These are phyloP conservation scores for Platygyra sinensis DNA, from an alignment of 64 coral and sea anemone species.

Conservation along the genomic window DNA sequence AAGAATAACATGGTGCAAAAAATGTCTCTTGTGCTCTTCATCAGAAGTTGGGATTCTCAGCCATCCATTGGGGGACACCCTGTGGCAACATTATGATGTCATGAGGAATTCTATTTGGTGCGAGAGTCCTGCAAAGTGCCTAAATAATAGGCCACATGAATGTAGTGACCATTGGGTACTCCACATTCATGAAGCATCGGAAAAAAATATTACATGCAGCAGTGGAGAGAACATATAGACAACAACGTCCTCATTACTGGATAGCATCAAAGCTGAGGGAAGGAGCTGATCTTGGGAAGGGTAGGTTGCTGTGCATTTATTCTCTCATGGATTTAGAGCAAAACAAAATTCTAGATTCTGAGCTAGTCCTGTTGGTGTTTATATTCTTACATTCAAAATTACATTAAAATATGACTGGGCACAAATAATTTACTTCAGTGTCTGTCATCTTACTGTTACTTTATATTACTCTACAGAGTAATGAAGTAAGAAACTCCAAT, in stretches of 20 bases:
- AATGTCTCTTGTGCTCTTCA: conserved; percentile 44
- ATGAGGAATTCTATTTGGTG: conserved; percentile 44
- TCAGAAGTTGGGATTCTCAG: conserved; percentile 32
- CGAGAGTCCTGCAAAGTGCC: conserved; percentile 25
- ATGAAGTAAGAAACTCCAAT: too few species aligned
- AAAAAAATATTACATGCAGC: conserved; percentile 26
- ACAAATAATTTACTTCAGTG: too few species aligned
- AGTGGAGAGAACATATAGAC: too few species aligned
- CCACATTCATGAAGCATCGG: too few species aligned
- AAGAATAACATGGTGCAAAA: background rate
- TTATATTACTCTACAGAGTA: too few species aligned
- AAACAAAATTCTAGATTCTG: too few species aligned
- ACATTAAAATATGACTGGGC: too few species aligned
- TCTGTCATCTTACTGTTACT: too few species aligned
- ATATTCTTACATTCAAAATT: too few species aligned
- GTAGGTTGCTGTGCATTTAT: conserved; percentile 9
- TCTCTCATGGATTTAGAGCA: conserved; percentile 23
- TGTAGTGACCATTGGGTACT: too few species aligned
- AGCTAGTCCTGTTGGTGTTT: too few species aligned
- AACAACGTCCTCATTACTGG: conserved; percentile 19
- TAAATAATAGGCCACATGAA: conserved; percentile 47
- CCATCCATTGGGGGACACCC: conserved; percentile 19
- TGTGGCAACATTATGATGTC: conserved; percentile 41
- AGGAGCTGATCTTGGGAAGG: conserved; percentile 8
- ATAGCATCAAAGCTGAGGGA: conserved; percentile 26